Evolutionary conservation across 2,797 vertebrate species (phyloP), one percentile per base, ranked within the genome.

Genomic region (Lutjanus argentimaculatus): DNA sequence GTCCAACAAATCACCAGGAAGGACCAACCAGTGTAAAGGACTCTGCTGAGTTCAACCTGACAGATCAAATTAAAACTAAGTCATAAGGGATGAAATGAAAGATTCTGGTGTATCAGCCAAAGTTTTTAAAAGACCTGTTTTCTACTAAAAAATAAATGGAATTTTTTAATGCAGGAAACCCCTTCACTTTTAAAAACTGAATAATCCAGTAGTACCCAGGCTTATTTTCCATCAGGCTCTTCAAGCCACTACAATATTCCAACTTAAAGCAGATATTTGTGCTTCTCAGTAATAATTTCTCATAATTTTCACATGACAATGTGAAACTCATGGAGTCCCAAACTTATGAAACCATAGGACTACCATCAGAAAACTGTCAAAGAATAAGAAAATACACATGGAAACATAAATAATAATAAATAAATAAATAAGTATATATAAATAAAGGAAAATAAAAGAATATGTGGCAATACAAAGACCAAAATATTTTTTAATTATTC

Each of bases 1-100:
- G 57, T 58, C 12, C n/a, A 52, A 1, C 11, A 72, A 21, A 62
- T 80, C 49, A 79, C 16, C 67, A 55, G 46, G 4, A 62, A 25
- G 6, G 0, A 53, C 58, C 80, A 83, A 80, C 25, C 77, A 74
- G 61, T 40, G 80, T 6, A 7, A 2, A 61, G 46, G n/a, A 13
- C 0, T 40, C 13, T 9, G 8, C 46, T 73, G 21, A 62, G 36
- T 4, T 2, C 0, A 30, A 17, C 7, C 16, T 5, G 13, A 25
- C 15, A 4, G 30, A 6, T 16, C 12, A 73, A 2, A 13, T 56
- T 9, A 17, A 1, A 55, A 12, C 9, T 57, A 7, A 16, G 51
- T 14, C 22, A 14, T 22, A 30, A 25, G 0, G 30, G 30, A 36
- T 36, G 40, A 4, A 8, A 16, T 45, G 25, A 48, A 13, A 22